Evolutionary conservation across 2,888 invertebrate genomes (phyloP), one percentile per base, ranked within the genome.

Genomic region (Acholoe squamosa): DNA sequence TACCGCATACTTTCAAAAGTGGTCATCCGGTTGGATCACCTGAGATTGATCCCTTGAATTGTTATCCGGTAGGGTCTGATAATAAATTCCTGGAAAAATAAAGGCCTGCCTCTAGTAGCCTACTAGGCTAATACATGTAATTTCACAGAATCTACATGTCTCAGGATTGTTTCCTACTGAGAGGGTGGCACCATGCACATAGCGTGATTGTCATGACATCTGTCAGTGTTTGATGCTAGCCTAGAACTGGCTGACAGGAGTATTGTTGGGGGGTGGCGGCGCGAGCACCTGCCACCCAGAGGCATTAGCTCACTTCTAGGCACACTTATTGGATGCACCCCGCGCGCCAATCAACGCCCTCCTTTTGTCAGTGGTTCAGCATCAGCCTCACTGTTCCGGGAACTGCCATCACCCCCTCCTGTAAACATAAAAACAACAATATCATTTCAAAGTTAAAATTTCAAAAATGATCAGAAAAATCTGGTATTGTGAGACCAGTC

Each of bases 241-340:
- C 54, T 10, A 19, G 54, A 54, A 61, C 19, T 61, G 7, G 19
- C 5, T 61, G n/a, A 7, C 61, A 61, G 61, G n/a, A 7, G 61
- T 19, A 61, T 71, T 71, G 71, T 28, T n/a, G 12, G 71, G 71
- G 19, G 25, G 28, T 71, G 14, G 61, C 61, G 19, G 61, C 22
- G 77, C 77, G 31, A 10, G 84, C 84, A 84, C 25, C 34, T 84
- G 84, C 84, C 33, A 34, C 22, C 22, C 34, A 14, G 22, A 84
- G 84, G 51, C 84, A 84, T 84, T 34, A 84, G 84, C 84, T 84
- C 84, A 84, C 43, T 51, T 84, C 84, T 34, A 14, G 43, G 84
- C 34, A 43, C 43, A 51, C n/a, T 84, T 84, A 84, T 84, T 84
- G 84, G 84, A n/a, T 84, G 43, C 51, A 33, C 84, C 14, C 5